Evolutionary conservation across 2,797 vertebrate genomes (phyloP).

Genomic region (Lophius americanus): DNA sequence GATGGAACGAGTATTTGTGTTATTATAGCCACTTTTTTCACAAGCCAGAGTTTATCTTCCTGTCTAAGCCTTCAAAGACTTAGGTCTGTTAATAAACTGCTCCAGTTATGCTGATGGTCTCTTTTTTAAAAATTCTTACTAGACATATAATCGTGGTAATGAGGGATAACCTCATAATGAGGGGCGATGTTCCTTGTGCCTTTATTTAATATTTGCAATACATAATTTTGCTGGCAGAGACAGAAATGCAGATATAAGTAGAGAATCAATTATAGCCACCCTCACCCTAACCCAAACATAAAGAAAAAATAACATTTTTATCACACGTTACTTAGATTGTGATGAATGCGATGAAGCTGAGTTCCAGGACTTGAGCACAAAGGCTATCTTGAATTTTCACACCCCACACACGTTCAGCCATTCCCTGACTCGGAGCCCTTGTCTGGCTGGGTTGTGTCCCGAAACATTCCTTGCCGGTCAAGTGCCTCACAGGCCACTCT

Average conservation of each 20-base stretch:
- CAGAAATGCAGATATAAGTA: too few species aligned
- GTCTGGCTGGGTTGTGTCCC: slow-evolving; percentile 54
- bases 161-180: too few species aligned
- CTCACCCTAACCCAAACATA: neutral
- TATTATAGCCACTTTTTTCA: slow-evolving; percentile 38
- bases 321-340: slow-evolving; percentile 10
- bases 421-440: slow-evolving; percentile 43
- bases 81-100: slow-evolving; percentile 40
- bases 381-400: slow-evolving; percentile 48
- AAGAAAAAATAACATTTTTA: slow-evolving; percentile 2
- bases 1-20: slow-evolving; percentile 22
- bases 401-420: slow-evolving; percentile 26
- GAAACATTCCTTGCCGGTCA: slow-evolving; percentile 77
- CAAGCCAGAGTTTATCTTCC: slow-evolving; percentile 18
- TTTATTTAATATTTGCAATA: too few species aligned
- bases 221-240: too few species aligned
- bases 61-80: slow-evolving; percentile 42
- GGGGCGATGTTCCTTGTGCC: too few species aligned
- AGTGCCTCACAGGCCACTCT: slow-evolving; percentile 62
- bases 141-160: too few species aligned
- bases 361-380: slow-evolving; percentile 19
- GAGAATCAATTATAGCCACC: too few species aligned
- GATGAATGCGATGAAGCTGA: slow-evolving; percentile 13
- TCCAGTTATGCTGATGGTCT: slow-evolving; percentile 10
- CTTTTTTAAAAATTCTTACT: neutral